Evolutionary conservation across 1,140 invertebrate species (phyloP).

Genomic region (Listronotus bonariensis): DNA sequence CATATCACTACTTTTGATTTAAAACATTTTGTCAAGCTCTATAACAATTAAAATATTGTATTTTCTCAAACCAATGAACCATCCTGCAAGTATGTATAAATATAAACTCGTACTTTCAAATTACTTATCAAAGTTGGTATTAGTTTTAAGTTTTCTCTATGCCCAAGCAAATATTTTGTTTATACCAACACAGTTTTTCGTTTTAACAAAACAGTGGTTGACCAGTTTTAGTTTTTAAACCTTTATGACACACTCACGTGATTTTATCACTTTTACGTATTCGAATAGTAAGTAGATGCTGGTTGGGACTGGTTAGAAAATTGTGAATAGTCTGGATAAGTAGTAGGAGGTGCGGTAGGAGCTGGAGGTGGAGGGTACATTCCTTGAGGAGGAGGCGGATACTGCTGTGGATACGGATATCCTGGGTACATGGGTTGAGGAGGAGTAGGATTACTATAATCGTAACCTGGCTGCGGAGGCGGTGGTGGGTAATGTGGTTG

Average conservation of each 20-base stretch:
- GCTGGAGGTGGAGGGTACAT: conserved; percentile 45
- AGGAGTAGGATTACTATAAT: conserved; percentile 43
- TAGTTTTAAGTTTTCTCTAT: no score
- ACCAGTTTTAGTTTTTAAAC: neutral
- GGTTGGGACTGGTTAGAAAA: conserved; percentile 20
- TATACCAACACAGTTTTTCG: no score
- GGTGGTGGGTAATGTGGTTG: conserved; percentile 46
- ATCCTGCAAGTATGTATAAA: no score
- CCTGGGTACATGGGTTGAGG: conserved; percentile 58
- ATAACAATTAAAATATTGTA: no score
- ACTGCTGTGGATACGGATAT: conserved; percentile 58
- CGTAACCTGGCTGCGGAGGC: conserved; percentile 44
- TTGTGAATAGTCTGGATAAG: conserved; percentile 47
- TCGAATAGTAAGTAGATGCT: conserved; percentile 18
- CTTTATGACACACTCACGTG: neutral
- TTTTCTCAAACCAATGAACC: no score
- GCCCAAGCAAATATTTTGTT: no score
- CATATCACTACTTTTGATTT: no score
- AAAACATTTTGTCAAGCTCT: no score
- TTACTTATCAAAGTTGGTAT: no score
- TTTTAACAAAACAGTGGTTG: no score
- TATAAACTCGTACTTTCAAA: no score
- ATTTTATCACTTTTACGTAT: conserved; percentile 12
- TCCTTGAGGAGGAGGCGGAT: conserved; percentile 56
- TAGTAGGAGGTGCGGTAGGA: conserved; percentile 21